Percentiles rank a stretch among this genome's conserved stretches.
phyloP scores from a whole-genome alignment of 2,797 vertebrate genomes.

The Heliangelus exortis region DNA sequence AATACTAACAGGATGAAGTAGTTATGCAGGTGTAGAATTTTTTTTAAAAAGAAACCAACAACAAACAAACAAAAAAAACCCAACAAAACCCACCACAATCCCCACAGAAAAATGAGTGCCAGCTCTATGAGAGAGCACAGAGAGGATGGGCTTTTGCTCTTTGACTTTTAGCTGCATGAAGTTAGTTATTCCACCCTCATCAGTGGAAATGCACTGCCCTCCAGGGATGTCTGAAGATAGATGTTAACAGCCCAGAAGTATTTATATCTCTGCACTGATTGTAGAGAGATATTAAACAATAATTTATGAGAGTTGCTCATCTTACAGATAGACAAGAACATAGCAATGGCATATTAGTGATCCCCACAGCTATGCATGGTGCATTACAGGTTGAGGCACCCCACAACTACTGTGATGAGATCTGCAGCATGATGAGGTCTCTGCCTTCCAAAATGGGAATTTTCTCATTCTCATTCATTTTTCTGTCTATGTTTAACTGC shows the following conservation, averaged over 20 bases:
- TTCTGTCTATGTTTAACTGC: neutral
- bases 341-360: neutral
- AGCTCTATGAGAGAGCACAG: neutral
- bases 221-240: neutral
- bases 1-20: constrained; percentile 60
- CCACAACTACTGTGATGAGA: neutral
- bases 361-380: neutral
- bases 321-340: neutral
- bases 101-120: neutral
- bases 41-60: neutral
- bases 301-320: neutral
- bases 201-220: neutral
- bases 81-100: neutral
- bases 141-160: neutral
- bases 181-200: neutral
- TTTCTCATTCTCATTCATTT: neutral
- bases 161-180: neutral
- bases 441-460: neutral
- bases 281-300: neutral
- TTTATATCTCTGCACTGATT: neutral
- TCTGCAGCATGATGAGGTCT: neutral
- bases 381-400: neutral
- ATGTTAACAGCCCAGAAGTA: neutral
- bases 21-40: constrained; percentile 54
- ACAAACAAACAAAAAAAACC: accelerated